phyloP scores from a whole-genome alignment of 2,113 vertebrate species.

The Elanoides forficatus region DNA sequence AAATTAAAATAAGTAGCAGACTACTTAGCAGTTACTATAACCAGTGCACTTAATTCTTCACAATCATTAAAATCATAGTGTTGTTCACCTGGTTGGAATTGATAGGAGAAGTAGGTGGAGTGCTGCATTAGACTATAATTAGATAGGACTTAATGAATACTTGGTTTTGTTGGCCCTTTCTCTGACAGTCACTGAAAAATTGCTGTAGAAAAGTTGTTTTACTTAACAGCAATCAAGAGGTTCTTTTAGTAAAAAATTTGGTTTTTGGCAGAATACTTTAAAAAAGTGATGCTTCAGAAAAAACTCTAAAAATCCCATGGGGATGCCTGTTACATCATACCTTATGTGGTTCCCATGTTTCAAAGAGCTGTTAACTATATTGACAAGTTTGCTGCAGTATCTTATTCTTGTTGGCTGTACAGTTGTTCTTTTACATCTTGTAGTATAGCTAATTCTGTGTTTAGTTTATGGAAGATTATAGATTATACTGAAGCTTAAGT shows the following conservation, averaged over 20 bases:
- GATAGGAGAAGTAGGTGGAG: neutral
- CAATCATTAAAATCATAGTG: neutral
- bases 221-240: neutral
- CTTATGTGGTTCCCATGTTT: neutral
- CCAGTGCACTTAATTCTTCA: neutral
- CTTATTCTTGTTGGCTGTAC: neutral
- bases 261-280: neutral
- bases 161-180: neutral
- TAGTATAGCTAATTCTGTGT: neutral
- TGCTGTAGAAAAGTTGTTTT: neutral
- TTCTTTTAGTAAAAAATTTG: neutral
- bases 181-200: neutral
- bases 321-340: neutral
- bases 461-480: neutral
- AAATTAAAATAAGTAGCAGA: neutral
- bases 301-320: rapidly evolving
- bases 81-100: neutral
- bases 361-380: neutral
- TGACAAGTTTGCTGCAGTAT: neutral
- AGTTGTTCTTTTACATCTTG: neutral
- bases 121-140: neutral
- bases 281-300: neutral
- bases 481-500: neutral
- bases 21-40: neutral
- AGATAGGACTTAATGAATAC: neutral